Conservation (phyloP, 1,140 invertebrate genomes). For the Zophobas atratus region DNA sequence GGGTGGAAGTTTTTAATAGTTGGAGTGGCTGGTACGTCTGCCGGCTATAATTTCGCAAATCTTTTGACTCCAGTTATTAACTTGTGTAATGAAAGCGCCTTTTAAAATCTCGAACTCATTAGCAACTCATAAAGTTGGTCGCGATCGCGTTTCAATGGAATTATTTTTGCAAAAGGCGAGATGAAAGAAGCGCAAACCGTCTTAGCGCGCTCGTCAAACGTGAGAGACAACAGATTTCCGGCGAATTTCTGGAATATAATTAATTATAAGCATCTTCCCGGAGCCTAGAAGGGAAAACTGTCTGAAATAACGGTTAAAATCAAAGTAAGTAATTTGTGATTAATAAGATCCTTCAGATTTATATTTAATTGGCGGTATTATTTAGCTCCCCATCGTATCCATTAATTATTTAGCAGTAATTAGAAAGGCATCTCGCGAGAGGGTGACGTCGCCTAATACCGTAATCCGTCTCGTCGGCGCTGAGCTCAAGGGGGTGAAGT, state of each 20-base stretch:
- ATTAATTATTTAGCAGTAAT: slow-evolving; percentile 52
- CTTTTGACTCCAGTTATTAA: too few species aligned
- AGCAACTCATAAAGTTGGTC: too few species aligned
- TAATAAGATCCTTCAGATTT: slow-evolving; percentile 52
- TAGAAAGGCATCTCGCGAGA: slow-evolving; percentile 44
- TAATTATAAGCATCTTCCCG: slow-evolving; percentile 32
- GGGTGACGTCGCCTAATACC: slow-evolving; percentile 45
- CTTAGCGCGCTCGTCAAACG: too few species aligned
- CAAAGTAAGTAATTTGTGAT: slow-evolving; percentile 52
- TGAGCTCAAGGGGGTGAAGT: slow-evolving; percentile 35
- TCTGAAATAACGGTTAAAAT: slow-evolving; percentile 50
- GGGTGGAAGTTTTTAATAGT: too few species aligned
- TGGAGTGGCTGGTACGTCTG: too few species aligned
- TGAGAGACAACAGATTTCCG: too few species aligned
- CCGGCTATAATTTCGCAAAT: too few species aligned
- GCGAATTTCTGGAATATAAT: slow-evolving; percentile 14
- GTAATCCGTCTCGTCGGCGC: slow-evolving; percentile 48
- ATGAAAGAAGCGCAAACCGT: too few species aligned
- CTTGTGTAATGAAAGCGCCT: too few species aligned
- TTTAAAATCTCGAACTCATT: too few species aligned
- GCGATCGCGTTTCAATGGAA: too few species aligned
- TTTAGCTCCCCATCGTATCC: slow-evolving; percentile 48
- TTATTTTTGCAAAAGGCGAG: too few species aligned
- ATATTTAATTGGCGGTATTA: slow-evolving; percentile 56
- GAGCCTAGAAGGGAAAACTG: slow-evolving; percentile 29